These are phyloP conservation scores for Drosophila kuntzei DNA, from an alignment of 2,888 invertebrate genomes.

Conservation along the genomic window DNA sequence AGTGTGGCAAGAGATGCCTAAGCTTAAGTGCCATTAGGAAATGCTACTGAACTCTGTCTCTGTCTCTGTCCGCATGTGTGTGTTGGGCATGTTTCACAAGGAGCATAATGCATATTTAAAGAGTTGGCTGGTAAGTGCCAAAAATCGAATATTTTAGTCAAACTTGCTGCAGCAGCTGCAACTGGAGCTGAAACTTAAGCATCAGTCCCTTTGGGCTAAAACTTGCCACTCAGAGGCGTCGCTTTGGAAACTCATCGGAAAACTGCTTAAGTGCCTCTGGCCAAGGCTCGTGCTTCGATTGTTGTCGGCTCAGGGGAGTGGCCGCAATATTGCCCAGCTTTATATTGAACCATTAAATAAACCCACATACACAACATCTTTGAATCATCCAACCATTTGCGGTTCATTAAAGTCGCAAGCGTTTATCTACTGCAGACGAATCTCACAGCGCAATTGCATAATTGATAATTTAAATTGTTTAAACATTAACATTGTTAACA, in stretches of 20 bases:
- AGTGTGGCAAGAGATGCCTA: constrained; percentile 58
- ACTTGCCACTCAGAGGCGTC: constrained; percentile 55
- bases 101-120: constrained; percentile 79
- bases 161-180: constrained; percentile 43
- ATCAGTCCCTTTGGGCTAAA: constrained; percentile 27
- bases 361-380: constrained; percentile 9
- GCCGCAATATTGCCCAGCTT: background rate
- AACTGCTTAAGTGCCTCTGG: constrained; percentile 46
- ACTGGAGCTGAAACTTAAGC: background rate
- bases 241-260: constrained; percentile 22
- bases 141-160: constrained; percentile 76
- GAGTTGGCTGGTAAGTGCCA: constrained; percentile 77
- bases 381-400: background rate
- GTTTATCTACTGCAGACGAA: background rate
- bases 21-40: constrained; percentile 80
- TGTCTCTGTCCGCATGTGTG: constrained; percentile 20
- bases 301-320: background rate
- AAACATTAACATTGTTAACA: background rate
- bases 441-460: background rate
- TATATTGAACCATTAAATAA: background rate
- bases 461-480: background rate
- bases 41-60: constrained; percentile 45
- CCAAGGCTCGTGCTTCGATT: constrained; percentile 1
- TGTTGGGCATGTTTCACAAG: constrained; percentile 61
- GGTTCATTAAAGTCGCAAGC: background rate